Percentiles rank a stretch among this genome's conserved stretches.
These are phyloP conservation scores for Pachyuromys duprasi DNA, from an alignment of 2,797 vertebrate species.

Conservation along the genomic window DNA sequence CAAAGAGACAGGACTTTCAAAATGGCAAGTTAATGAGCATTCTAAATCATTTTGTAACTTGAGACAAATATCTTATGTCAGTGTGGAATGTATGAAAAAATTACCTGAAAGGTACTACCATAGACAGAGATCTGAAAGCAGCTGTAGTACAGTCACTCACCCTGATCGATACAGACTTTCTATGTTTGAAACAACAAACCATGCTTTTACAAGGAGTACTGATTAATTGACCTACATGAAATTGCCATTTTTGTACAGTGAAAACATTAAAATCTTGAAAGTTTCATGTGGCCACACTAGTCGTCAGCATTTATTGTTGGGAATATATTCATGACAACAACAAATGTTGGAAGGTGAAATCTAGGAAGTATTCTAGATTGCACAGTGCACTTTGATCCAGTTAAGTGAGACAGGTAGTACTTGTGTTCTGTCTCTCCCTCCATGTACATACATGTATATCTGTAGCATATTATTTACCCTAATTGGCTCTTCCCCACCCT, in stretches of 20 bases:
- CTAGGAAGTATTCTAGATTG: conserved; percentile 11
- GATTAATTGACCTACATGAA: background rate
- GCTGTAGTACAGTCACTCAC: background rate
- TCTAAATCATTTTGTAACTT: conserved; percentile 55
- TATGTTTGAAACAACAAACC: background rate
- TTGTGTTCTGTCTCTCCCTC: background rate
- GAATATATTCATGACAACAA: background rate
- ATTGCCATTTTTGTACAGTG: background rate
- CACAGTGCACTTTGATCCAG: background rate
- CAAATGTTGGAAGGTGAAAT: background rate
- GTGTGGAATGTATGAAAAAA: background rate
- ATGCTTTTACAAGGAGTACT: background rate
- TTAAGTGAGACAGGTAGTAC: background rate
- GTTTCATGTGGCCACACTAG: background rate
- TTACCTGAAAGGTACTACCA: background rate
- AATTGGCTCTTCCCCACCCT: background rate
- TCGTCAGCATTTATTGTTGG: background rate
- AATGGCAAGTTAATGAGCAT: conserved; percentile 30
- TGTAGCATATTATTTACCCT: background rate
- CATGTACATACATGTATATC: background rate
- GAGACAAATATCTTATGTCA: background rate
- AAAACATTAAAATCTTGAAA: conserved; percentile 29
- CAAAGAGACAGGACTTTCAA: conserved; percentile 20
- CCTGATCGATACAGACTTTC: background rate
- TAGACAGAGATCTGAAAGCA: background rate